Evolutionary conservation across 2,888 invertebrate species (phyloP), one percentile per base, ranked within the genome.

Genomic region (Oscheius myriophilus): DNA sequence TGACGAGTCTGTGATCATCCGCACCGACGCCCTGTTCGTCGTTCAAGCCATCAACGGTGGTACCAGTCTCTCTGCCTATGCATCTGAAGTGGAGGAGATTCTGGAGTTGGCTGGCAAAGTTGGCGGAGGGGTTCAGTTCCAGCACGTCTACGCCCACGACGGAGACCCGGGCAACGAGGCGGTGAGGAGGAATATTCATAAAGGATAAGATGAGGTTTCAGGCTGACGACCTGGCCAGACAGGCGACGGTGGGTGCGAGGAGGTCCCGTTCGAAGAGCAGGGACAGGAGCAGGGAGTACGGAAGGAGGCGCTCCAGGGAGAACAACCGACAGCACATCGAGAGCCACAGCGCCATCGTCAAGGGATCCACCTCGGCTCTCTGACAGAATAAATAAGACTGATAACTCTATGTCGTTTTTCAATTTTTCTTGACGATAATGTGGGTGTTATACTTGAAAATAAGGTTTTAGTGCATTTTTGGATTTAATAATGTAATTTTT

Each of bases 131-230:
- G 65, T 65, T n/a, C 33, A 42, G 14, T 55, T 65, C 18, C n/a
- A 65, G 33, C 65, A 65, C 23, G 55, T 65, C 18, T 46, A 65
- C 23, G 65, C 65, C 16, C 65, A 55, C 54, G 52, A 16, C 7
- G 18, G 21, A 43, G 46, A 25, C 11, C 54, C 65, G 33, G 65
- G 65, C n/a, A 65, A 55, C 9, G 54, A 55, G 16, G 55, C 55
- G 45, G 53, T 53, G 14, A 49, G 49, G n/a, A 6, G 6, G 33
- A 33, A 33, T 3, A 9, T 6, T 33, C 9, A 33, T 9, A 9
- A 9, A 6, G 9, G 9, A 6, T 33, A 33, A 9, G 33, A 33
- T 6, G n/a, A n/a, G n/a, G n/a, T n/a, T 33, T 4, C 26, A 53
- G 53, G 54, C 55, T 7, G 65, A 65, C 39, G 43, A 45, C n/a